Conservation (phyloP, 2,113 vertebrate species). For the Nanorana parkeri region DNA sequence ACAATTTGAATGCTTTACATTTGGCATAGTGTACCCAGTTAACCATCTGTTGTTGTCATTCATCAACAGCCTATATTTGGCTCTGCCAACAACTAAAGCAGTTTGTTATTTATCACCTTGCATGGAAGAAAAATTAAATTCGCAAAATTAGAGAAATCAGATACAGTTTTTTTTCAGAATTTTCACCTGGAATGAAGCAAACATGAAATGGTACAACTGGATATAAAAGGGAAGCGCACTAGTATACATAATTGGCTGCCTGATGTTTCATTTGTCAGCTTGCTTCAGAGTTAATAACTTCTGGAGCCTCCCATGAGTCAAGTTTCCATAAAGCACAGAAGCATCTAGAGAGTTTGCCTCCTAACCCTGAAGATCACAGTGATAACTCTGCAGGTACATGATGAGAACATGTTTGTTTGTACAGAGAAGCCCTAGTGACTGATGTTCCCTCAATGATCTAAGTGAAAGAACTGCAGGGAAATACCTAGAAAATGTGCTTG, state of each 20-base stretch:
- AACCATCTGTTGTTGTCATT: slow-evolving; percentile 37
- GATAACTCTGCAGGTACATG: neutral
- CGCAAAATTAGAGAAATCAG: neutral
- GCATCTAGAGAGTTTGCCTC: slow-evolving; percentile 4
- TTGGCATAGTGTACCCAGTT: neutral
- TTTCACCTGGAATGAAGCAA: neutral
- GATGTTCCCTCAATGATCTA: neutral
- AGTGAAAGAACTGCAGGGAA: neutral
- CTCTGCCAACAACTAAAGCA: neutral
- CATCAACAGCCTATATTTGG: slow-evolving; percentile 18
- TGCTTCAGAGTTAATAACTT: slow-evolving; percentile 18
- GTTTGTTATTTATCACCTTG: slow-evolving; percentile 28
- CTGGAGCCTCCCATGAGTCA: slow-evolving; percentile 6
- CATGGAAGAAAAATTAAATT: neutral
- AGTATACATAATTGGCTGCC: neutral
- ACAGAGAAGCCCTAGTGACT: slow-evolving; percentile 13
- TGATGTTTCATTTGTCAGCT: neutral
- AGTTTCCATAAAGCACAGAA: slow-evolving; percentile 29
- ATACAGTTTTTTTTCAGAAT: slow-evolving; percentile 2
- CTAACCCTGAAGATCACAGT: slow-evolving; percentile 7
- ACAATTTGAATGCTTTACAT: neutral
- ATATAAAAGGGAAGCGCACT: neutral
- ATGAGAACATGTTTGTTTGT: slow-evolving; percentile 39
- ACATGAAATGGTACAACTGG: slow-evolving; percentile 1
- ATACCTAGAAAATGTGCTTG: neutral